Evolutionary conservation across 2,888 invertebrate species (phyloP), one percentile per base, ranked within the genome.

Genomic region (Papilio gigon): DNA sequence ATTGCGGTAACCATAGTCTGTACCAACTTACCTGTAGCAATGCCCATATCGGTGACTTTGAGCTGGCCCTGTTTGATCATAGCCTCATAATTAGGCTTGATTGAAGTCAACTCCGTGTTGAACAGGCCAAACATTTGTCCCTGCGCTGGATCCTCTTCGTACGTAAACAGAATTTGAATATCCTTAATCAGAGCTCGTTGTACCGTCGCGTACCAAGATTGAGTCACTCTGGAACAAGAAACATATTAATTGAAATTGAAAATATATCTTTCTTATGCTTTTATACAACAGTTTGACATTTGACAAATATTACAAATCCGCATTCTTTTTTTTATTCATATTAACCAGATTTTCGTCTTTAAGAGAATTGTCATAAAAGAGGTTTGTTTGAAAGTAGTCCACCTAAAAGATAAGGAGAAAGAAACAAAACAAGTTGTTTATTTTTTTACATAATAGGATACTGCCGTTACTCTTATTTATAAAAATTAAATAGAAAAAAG

Each of bases 81-180:
- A 1, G 95, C 95, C 78, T 97, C 97, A 81, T 97, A 97, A 84
- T 97, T 97, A 0, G 98, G 98, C 82, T 96, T 96, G 71, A 98
- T 97, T 72, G 94, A 92, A 0, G 95, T 94, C 65, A 98, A 88
- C 87, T 98, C 97, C 63, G 93, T 90, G 72, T 94, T 94, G 64
- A 94, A 89, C 0, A 98, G 88, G 0, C 97, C 97, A 85, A 96
- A 98, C 93, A 95, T 93, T 12, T 96, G 95, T 2, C 96, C 96
- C 60, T 94, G 94, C 0, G 90, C 87, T 0, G 92, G 84, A 76
- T 93, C 94, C 74, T 97, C 97, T 76, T 97, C 96, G 78, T 95
- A 95, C 0, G 94, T 93, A 79, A 97, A 97, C 37, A 96, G 82
- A 0, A 95, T 93, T 76, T 96, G 96, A 30, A 96, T 95, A 78